These are phyloP conservation scores for Alectoris magna DNA, from an alignment of 2,797 vertebrate genomes.

Conservation along the genomic window DNA sequence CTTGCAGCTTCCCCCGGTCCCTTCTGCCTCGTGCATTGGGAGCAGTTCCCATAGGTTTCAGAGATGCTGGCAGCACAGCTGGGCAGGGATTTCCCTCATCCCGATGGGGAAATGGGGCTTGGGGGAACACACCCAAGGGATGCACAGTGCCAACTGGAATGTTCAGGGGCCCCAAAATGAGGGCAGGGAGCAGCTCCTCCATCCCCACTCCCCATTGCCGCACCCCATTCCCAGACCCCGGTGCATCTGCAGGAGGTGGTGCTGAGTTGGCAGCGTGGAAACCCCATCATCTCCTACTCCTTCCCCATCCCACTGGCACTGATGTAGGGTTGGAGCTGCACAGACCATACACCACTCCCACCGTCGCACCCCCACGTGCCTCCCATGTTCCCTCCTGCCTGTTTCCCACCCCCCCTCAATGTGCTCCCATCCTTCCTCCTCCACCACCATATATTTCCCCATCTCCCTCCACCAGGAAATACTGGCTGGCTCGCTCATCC, in stretches of 20 bases:
- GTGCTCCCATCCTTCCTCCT: not conserved
- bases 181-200: not conserved
- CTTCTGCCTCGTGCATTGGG: not conserved
- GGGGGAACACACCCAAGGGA: accelerated
- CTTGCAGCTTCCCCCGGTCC: not conserved
- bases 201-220: not conserved
- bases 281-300: not conserved
- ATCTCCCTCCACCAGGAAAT: not conserved
- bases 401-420: not conserved
- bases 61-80: not conserved
- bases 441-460: not conserved
- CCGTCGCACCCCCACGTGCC: accelerated
- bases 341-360: not conserved
- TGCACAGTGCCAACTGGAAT: accelerated
- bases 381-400: accelerated
- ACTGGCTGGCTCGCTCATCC: not conserved
- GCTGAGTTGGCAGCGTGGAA: not conserved
- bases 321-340: not conserved
- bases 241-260: not conserved
- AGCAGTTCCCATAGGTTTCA: accelerated
- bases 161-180: not conserved
- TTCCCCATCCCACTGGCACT: too few relatives aligned
- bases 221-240: too few relatives aligned
- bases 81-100: not conserved
- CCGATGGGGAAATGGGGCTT: accelerated